Evolutionary conservation across 2,888 invertebrate species (phyloP).

Genomic region (Ethmia dodecea): DNA sequence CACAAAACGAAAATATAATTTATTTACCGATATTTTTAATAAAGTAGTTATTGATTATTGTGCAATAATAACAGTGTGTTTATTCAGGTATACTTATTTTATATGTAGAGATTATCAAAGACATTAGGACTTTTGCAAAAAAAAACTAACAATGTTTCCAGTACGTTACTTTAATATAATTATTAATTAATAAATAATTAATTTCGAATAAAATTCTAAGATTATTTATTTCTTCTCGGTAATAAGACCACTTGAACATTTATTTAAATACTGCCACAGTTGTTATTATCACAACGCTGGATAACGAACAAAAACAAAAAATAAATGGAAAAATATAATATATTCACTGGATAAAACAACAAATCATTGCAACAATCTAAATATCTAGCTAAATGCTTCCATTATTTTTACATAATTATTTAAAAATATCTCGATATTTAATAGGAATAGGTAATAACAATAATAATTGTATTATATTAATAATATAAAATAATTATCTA

Average conservation of each 20-base stretch:
- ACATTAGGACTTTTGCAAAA: neutral
- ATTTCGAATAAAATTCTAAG: neutral
- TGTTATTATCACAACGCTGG: neutral
- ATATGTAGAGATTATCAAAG: too few relatives aligned
- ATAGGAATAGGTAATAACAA: neutral
- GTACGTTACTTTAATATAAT: neutral
- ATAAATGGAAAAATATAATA: slow-evolving; percentile 50
- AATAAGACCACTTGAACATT: neutral
- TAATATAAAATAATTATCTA: slow-evolving; percentile 5
- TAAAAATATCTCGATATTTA: neutral
- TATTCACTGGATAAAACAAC: slow-evolving; percentile 32
- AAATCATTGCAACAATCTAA: slow-evolving; percentile 8
- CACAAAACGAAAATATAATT: too few relatives aligned
- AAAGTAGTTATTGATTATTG: too few relatives aligned
- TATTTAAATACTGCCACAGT: neutral
- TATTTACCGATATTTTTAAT: too few relatives aligned
- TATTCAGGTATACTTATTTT: too few relatives aligned
- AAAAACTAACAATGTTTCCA: neutral
- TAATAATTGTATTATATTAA: neutral
- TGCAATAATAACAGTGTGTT: too few relatives aligned
- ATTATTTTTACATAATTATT: slow-evolving; percentile 4
- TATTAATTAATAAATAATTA: neutral
- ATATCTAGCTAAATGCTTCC: slow-evolving; percentile 9
- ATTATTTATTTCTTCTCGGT: too few relatives aligned
- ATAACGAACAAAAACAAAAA: slow-evolving; percentile 22